Base-by-base conservation (phyloP, 2,888 invertebrate genomes). In the Aphelenchoides bicaudatus region DNA sequence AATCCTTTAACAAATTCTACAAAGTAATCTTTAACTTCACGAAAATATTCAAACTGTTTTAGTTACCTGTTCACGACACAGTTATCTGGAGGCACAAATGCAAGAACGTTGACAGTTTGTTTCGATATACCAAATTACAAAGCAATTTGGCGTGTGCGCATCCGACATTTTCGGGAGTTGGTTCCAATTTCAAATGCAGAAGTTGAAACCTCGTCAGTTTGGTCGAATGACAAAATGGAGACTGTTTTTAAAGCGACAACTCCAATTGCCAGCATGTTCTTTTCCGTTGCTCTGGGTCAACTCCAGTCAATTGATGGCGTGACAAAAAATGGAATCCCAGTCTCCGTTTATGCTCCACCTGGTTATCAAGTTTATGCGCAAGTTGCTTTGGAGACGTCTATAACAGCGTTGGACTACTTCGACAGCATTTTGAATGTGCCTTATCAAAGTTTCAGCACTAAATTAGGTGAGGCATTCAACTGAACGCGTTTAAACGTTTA, bases 91-190 rank as follows among this genome's bases (percentile, higher is more conserved):
- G 43, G 43, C 6, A 25, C 43, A n/a, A 6, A 43, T 43, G 21
- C 43, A 6, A 19, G 43, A 6, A 43, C 16, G 10, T 25, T 43
- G 10, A 19, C 25, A 8, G 21, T 25, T 19, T 43, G 43, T 21
- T 8, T 43, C 23, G 43, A 43, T 25, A 8, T 8, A 10, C 25
- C 43, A 25, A 25, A 6, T n/a, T 43, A 8, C 23, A 43, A 43
- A 25, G 43, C 43, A 19, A n/a, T 43, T n/a, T 43, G 43, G 43
- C 43, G 43, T 6, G 43, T 43, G 10, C 10, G 8, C 10, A 43
- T 43, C 43, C 8, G n/a, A 8, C 43, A 43, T n/a, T n/a, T 25
- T 6, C 43, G 6, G 6, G 16, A 25, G 6, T 21, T n/a, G 43
- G 25, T n/a, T 8, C 21, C 43, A 6, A 10, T 43, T 8, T 19